These are phyloP conservation scores for Cranoglanis bouderius DNA, from an alignment of 2,113 vertebrate genomes.

Conservation along the genomic window DNA sequence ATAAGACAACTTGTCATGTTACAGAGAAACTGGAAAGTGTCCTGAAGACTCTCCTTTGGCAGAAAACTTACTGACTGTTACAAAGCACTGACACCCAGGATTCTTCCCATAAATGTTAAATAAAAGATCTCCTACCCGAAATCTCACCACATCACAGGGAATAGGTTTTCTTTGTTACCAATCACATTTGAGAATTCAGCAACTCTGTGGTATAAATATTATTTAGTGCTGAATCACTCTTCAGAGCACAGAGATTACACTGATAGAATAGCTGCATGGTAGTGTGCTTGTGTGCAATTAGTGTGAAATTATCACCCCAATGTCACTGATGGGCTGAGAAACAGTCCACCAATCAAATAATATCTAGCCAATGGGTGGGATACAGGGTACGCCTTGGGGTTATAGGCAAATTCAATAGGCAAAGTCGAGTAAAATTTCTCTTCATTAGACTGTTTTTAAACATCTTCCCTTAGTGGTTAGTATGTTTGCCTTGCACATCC, in stretches of 20 bases:
- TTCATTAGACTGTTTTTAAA: neutral
- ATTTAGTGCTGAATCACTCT: neutral
- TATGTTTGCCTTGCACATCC: too few relatives aligned
- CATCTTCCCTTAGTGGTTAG: too few relatives aligned
- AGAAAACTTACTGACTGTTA: neutral
- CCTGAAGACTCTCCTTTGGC: neutral
- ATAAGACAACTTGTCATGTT: neutral
- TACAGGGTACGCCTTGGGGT: neutral
- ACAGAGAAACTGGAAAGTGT: neutral
- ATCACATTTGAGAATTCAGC: neutral
- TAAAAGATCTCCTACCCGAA: neutral
- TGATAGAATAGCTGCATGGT: neutral
- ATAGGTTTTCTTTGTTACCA: neutral
- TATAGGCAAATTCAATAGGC: neutral
- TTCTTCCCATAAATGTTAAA: neutral
- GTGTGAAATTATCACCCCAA: neutral
- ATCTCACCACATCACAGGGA: too few relatives aligned
- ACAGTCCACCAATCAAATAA: neutral
- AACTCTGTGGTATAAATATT: neutral
- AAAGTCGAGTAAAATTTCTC: neutral
- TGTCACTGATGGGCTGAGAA: neutral
- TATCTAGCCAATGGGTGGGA: neutral
- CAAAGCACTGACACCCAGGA: neutral
- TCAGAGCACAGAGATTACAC: neutral
- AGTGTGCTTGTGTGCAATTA: neutral